Percentiles rank a stretch among this genome's conserved stretches.
These are phyloP conservation scores for Caenorhabditis sp. DNA, from an alignment of 2,888 invertebrate genomes.

Conservation along the genomic window DNA sequence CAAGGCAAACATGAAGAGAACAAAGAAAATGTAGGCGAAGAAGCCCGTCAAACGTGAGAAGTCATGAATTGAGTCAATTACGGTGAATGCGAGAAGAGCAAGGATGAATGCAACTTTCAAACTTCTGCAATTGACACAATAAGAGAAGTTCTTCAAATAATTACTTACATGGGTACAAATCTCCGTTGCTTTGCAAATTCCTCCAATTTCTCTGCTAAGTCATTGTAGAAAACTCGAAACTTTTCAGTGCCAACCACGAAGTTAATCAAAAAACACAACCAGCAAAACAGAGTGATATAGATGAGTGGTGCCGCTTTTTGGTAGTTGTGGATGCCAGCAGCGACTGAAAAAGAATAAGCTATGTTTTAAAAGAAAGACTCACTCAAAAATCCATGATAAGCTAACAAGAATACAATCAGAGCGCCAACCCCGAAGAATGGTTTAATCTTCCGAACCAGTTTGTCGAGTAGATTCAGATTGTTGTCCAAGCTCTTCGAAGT, in stretches of 20 bases:
- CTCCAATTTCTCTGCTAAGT: conserved; percentile 14
- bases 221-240: conserved; percentile 15
- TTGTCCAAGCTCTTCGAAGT: conserved; percentile 33
- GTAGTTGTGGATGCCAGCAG: conserved; percentile 59
- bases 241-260: neutral
- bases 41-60: conserved; percentile 71
- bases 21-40: conserved; percentile 72
- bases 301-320: conserved; percentile 58
- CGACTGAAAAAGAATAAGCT: conserved; percentile 43
- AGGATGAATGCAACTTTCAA: conserved; percentile 54
- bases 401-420: conserved; percentile 19
- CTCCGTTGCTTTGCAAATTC: conserved; percentile 6
- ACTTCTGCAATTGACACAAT: conserved; percentile 40
- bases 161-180: conserved; percentile 40
- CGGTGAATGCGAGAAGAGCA: conserved; percentile 52
- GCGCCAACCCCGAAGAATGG: conserved; percentile 28
- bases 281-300: conserved; percentile 48
- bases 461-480: conserved; percentile 26
- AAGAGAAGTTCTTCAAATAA: neutral
- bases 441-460: neutral
- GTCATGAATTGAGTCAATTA: conserved; percentile 59
- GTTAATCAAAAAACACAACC: conserved; percentile 46
- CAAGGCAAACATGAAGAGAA: conserved; percentile 71
- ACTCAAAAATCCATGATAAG: conserved; percentile 50
- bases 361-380: conserved; percentile 3